Evolutionary conservation across 1,140 invertebrate genomes (phyloP).

Genomic region (Drosophila seguyi): DNA sequence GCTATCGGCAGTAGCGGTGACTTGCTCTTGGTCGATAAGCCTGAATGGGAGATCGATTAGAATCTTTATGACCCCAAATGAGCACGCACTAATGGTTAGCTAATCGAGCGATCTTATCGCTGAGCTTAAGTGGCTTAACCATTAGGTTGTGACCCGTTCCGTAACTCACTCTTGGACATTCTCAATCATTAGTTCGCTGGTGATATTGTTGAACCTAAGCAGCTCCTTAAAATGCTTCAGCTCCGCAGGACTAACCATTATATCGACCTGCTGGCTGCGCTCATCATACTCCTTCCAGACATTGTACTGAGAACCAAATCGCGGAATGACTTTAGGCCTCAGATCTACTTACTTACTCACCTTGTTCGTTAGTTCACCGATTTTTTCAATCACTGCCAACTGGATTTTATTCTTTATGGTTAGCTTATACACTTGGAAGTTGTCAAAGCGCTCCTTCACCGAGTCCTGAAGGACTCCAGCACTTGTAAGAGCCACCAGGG

Average conservation of each 20-base stretch:
- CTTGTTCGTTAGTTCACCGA: slow-evolving; percentile 51
- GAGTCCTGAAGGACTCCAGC: slow-evolving; percentile 44
- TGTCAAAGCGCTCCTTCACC: slow-evolving; percentile 53
- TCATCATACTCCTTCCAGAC: slow-evolving; percentile 76
- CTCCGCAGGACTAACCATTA: slow-evolving; percentile 69
- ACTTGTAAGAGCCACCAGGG: slow-evolving; percentile 49
- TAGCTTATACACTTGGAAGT: slow-evolving; percentile 62
- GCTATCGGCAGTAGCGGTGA: slow-evolving; percentile 46
- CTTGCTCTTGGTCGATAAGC: slow-evolving; percentile 74
- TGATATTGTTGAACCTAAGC: slow-evolving; percentile 38
- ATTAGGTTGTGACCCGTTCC: neutral
- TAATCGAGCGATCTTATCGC: slow-evolving; percentile 34
- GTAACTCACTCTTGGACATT: slow-evolving; percentile 71
- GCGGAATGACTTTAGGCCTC: neutral
- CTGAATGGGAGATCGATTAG: slow-evolving; percentile 42
- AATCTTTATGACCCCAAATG: slow-evolving; percentile 40
- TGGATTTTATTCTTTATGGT: slow-evolving; percentile 55
- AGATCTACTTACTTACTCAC: slow-evolving; percentile 5
- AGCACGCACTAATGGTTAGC: slow-evolving; percentile 24
- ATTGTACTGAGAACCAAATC: slow-evolving; percentile 49
- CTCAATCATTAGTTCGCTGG: slow-evolving; percentile 56
- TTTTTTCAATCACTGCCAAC: slow-evolving; percentile 41
- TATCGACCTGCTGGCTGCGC: slow-evolving; percentile 49
- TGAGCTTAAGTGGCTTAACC: neutral
- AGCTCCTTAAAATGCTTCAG: slow-evolving; percentile 43